Conservation (phyloP, 1,140 invertebrate species). For the Heliconius melpomene region DNA sequence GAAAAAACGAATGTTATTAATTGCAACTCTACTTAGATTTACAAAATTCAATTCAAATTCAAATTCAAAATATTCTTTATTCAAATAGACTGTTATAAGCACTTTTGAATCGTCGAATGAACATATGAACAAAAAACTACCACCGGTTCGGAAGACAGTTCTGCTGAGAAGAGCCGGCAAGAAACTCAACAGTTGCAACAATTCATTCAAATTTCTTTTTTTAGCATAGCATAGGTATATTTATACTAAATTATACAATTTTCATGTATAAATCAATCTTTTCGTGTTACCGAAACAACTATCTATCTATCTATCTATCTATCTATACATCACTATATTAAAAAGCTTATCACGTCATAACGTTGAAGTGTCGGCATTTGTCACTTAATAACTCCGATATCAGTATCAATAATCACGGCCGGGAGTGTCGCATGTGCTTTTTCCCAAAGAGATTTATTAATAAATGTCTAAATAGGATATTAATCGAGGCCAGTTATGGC, state of each 20-base stretch:
- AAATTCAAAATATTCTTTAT: too few relatives aligned
- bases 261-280: neutral
- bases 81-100: too few relatives aligned
- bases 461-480: conserved; percentile 4
- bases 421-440: conserved; percentile 42
- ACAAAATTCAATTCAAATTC: too few relatives aligned
- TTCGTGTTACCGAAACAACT: neutral
- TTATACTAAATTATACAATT: neutral
- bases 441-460: conserved; percentile 46
- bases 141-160: too few relatives aligned
- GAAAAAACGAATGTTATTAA: too few relatives aligned
- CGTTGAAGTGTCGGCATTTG: conserved; percentile 48
- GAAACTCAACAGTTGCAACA: too few relatives aligned
- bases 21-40: too few relatives aligned
- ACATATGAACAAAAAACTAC: too few relatives aligned
- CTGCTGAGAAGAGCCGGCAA: too few relatives aligned
- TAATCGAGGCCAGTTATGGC: neutral
- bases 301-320: neutral
- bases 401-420: conserved; percentile 46
- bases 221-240: too few relatives aligned
- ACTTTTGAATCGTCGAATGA: too few relatives aligned
- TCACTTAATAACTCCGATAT: conserved; percentile 47
- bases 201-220: too few relatives aligned
- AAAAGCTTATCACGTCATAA: conserved; percentile 42
- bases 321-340: conserved; percentile 27